These are phyloP conservation scores for Pseudomyrmex cubaensis DNA, from an alignment of 1,140 invertebrate genomes.

Conservation along the genomic window DNA sequence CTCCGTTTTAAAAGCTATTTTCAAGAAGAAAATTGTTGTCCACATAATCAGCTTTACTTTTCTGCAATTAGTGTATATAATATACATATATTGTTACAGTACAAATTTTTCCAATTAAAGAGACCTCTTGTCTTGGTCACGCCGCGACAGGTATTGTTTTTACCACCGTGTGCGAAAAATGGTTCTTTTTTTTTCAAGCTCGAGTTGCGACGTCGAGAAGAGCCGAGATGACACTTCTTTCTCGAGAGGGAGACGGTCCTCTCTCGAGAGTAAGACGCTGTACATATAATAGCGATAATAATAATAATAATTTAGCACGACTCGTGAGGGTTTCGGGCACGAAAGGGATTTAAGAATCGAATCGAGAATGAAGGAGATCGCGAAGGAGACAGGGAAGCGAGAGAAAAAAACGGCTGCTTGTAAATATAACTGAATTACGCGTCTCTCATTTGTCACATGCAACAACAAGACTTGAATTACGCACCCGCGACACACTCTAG, in stretches of 20 bases:
- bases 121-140: neutral
- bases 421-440: slow-evolving; percentile 58
- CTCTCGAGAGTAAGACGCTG: slow-evolving; percentile 11
- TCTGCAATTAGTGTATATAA: neutral
- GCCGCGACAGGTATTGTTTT: slow-evolving; percentile 11
- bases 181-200: slow-evolving; percentile 7
- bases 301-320: slow-evolving; percentile 38
- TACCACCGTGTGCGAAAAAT: neutral
- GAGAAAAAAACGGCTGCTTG: slow-evolving; percentile 33
- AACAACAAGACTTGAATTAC: slow-evolving; percentile 20
- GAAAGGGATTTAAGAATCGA: neutral
- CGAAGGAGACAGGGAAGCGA: neutral
- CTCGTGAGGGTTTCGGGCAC: slow-evolving; percentile 10
- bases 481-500: neutral
- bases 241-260: slow-evolving; percentile 1
- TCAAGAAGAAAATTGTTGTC: neutral
- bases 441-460: slow-evolving; percentile 38
- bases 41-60: neutral
- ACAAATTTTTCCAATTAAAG: neutral
- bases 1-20: neutral
- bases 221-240: slow-evolving; percentile 1
- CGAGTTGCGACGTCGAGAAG: neutral
- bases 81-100: too few relatives aligned
- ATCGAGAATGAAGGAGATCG: neutral
- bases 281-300: slow-evolving; percentile 43